These are phyloP conservation scores for Sebastes hubbsi DNA, from an alignment of 2,797 vertebrate species.

Conservation along the genomic window DNA sequence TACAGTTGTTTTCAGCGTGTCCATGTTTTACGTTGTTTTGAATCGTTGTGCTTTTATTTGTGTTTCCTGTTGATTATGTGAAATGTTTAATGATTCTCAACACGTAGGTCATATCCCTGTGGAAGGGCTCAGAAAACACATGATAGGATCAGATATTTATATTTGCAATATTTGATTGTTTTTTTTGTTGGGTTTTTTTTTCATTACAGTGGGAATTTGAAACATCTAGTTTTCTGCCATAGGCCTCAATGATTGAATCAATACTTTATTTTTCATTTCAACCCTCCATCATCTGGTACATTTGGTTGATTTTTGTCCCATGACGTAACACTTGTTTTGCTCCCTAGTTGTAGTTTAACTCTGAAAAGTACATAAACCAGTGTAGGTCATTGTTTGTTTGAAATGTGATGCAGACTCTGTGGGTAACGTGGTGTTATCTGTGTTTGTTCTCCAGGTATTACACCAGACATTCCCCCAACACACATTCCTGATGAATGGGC, in stretches of 20 bases:
- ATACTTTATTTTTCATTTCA: background rate
- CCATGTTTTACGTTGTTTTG: background rate
- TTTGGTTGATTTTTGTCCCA: background rate
- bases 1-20: background rate
- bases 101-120: background rate
- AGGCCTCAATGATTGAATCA: background rate
- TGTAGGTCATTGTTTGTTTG: background rate
- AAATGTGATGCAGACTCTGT: background rate
- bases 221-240: background rate
- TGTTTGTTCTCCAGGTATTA: slow-evolving; percentile 83
- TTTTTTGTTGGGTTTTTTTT: no score
- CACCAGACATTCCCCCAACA: slow-evolving; percentile 93
- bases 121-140: background rate
- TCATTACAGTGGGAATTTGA: background rate
- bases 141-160: background rate
- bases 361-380: background rate
- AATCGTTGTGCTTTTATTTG: background rate
- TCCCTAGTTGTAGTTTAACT: background rate
- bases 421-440: slow-evolving; percentile 21
- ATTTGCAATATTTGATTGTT: background rate
- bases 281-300: background rate
- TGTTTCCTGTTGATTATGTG: background rate
- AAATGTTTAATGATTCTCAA: background rate
- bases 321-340: background rate
- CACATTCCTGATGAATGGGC: slow-evolving; percentile 94